phyloP scores from a whole-genome alignment of 1,140 invertebrate genomes.

The Papilio helenus region DNA sequence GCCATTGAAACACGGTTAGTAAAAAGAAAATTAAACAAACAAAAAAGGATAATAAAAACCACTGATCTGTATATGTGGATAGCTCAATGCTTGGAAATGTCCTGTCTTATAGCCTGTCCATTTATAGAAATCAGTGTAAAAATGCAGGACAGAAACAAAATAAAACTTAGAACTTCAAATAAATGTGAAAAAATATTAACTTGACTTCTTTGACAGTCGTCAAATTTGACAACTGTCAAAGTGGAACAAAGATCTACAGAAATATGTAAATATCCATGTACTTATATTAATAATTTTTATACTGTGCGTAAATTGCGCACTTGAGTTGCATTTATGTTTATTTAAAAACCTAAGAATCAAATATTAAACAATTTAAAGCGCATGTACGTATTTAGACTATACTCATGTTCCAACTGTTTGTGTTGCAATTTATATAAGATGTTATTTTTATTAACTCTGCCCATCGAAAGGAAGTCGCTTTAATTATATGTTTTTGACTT shows the following conservation, averaged over 20 bases:
- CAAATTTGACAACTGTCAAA: constrained; percentile 45
- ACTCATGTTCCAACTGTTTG: constrained; percentile 5
- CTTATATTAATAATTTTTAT: not conserved
- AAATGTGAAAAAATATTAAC: not conserved
- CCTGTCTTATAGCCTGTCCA: too few species aligned
- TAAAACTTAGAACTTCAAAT: constrained; percentile 34
- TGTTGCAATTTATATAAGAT: not conserved
- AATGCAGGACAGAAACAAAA: constrained; percentile 46
- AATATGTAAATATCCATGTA: not conserved
- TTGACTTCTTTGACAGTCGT: constrained; percentile 45
- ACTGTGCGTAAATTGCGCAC: constrained; percentile 8
- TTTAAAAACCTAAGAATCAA: constrained; percentile 16
- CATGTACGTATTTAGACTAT: not conserved
- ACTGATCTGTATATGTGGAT: too few species aligned
- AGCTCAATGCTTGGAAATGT: too few species aligned
- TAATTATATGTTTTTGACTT: not conserved
- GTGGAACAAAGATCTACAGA: not conserved
- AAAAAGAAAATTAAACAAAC: constrained; percentile 56
- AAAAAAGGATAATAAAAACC: constrained; percentile 49
- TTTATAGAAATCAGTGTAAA: too few species aligned
- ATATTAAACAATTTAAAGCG: not conserved
- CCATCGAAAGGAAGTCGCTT: not conserved
- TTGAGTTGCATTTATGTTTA: not conserved
- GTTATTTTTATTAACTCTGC: not conserved
- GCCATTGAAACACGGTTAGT: constrained; percentile 70